phyloP scores from a whole-genome alignment of 2,113 vertebrate species.

The Siniperca chuatsi region DNA sequence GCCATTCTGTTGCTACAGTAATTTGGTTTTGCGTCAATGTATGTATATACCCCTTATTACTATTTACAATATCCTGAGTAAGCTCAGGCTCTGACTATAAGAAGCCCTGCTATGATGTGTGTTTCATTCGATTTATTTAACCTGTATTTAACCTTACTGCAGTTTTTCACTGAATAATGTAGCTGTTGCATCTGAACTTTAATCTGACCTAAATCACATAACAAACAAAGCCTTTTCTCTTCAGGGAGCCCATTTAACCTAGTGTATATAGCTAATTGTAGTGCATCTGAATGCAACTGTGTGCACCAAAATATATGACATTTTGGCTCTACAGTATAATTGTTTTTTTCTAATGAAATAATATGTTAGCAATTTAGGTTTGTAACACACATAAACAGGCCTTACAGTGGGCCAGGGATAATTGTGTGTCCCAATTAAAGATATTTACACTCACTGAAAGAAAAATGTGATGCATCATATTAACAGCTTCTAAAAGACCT shows the following conservation, averaged over 20 bases:
- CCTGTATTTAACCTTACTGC: constrained; percentile 29
- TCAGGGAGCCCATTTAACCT: background rate
- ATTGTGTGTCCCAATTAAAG: background rate
- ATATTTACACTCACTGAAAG: background rate
- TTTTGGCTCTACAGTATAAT: too few relatives aligned
- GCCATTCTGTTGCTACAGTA: background rate
- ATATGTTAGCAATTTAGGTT: background rate
- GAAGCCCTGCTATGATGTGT: background rate
- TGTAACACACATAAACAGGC: background rate
- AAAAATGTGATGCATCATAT: background rate
- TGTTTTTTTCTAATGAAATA: background rate
- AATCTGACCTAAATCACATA: background rate
- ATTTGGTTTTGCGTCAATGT: constrained; percentile 19
- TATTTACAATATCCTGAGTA: background rate
- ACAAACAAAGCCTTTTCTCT: background rate
- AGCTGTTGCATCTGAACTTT: background rate
- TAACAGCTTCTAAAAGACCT: background rate
- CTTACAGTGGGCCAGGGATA: too few relatives aligned
- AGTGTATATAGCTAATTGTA: background rate
- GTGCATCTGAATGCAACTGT: background rate
- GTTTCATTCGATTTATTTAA: constrained; percentile 17
- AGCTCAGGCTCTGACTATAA: background rate
- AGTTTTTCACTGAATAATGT: constrained; percentile 1
- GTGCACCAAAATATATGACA: too few relatives aligned
- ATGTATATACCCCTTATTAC: constrained; percentile 8